Evolutionary conservation across 2,113 vertebrate genomes (phyloP).

Genomic region (Seriola rivoliana): DNA sequence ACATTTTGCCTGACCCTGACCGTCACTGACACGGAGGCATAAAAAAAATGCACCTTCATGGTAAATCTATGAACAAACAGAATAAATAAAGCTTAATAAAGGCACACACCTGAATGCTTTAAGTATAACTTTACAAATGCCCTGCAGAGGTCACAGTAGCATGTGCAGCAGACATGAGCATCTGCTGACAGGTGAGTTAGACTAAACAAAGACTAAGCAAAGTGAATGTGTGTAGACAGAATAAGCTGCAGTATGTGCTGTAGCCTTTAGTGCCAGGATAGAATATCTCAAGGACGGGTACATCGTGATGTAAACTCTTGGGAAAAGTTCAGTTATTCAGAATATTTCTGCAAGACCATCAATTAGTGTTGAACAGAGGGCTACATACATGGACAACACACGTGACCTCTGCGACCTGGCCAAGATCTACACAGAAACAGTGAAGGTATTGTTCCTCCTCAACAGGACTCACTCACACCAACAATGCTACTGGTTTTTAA

Average conservation of each 20-base stretch:
- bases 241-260: background rate
- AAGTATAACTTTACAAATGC: background rate
- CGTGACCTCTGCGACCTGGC: conserved; percentile 11
- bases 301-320: conserved; percentile 5
- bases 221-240: background rate
- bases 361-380: conserved; percentile 10
- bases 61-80: background rate
- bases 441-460: conserved; percentile 35
- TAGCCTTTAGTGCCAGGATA: background rate
- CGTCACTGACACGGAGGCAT: too few relatives aligned
- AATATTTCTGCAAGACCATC: conserved; percentile 3
- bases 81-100: background rate
- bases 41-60: background rate
- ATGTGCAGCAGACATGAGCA: background rate
- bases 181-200: background rate
- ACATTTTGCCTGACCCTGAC: too few relatives aligned
- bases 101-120: background rate
- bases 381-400: background rate
- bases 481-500: conserved; percentile 18
- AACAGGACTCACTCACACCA: background rate
- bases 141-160: background rate
- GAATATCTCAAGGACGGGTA: conserved; percentile 27
- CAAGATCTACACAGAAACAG: conserved; percentile 28
- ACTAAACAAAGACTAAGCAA: conserved; percentile 9
- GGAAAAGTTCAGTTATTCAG: conserved; percentile 3